Percentiles rank a stretch among this genome's conserved stretches.
Conservation (phyloP, 2,797 vertebrate genomes). For the Enteromius radiatus region DNA sequence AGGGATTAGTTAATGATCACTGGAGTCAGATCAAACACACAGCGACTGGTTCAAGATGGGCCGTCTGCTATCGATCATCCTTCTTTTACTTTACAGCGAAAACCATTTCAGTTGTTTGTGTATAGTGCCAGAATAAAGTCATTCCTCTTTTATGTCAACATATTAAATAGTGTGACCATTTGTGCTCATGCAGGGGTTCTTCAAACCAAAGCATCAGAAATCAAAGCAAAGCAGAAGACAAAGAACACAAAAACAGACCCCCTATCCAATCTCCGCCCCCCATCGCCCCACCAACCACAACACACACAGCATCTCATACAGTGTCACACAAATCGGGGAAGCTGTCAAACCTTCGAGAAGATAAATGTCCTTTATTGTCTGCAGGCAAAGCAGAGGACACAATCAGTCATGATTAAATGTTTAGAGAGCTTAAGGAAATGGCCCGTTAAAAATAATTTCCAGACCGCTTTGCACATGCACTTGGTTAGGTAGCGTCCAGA, state of each 20-base stretch:
- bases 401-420: slow-evolving; percentile 63
- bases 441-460: slow-evolving; percentile 56
- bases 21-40: slow-evolving; percentile 48
- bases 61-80: slow-evolving; percentile 37
- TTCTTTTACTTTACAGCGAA: slow-evolving; percentile 32
- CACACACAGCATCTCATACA: slow-evolving; percentile 42
- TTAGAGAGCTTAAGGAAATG: slow-evolving; percentile 59
- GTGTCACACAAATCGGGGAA: slow-evolving; percentile 33
- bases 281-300: slow-evolving; percentile 13
- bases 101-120: slow-evolving; percentile 45
- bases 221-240: slow-evolving; percentile 35
- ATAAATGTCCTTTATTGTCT: slow-evolving; percentile 57
- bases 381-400: slow-evolving; percentile 42
- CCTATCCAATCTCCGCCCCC: not conserved
- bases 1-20: slow-evolving; percentile 54
- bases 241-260: slow-evolving; percentile 33
- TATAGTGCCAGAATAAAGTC: slow-evolving; percentile 27
- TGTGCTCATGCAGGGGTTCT: slow-evolving; percentile 21
- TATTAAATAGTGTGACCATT: slow-evolving; percentile 39
- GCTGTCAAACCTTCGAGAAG: slow-evolving; percentile 56
- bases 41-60: slow-evolving; percentile 50
- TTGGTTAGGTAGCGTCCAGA: slow-evolving; percentile 5
- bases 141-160: slow-evolving; percentile 29
- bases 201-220: slow-evolving; percentile 40
- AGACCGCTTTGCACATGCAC: slow-evolving; percentile 30